Percentiles rank a stretch among this genome's conserved stretches.
These are phyloP conservation scores for Anguilla anguilla DNA, from an alignment of 2,797 vertebrate species.

Conservation along the genomic window DNA sequence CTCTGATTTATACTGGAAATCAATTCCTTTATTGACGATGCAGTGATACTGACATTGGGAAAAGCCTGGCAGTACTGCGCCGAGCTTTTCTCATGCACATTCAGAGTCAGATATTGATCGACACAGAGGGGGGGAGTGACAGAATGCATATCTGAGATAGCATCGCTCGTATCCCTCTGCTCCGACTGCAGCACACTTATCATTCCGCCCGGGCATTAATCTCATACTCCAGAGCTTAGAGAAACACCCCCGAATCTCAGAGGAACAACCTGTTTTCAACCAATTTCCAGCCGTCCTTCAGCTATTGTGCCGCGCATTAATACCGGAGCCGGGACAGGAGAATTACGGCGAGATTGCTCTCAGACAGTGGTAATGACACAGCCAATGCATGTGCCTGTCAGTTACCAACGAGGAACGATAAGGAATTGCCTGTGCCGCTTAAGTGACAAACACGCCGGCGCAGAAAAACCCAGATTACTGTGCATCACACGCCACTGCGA, in stretches of 20 bases:
- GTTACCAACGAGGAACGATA: not conserved
- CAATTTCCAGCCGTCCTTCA: slow-evolving; percentile 1
- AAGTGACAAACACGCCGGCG: not conserved
- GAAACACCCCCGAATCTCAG: not conserved
- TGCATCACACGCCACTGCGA: not conserved
- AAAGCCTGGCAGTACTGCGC: not conserved
- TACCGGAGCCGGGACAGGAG: not conserved
- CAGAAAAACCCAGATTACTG: not conserved
- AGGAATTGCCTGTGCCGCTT: not conserved
- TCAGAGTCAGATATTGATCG: not conserved
- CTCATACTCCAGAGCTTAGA: not conserved
- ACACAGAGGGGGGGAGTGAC: not conserved
- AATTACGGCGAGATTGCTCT: not conserved
- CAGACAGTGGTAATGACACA: slow-evolving; percentile 8
- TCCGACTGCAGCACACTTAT: not conserved
- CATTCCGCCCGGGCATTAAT: not conserved
- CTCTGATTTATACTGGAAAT: not conserved
- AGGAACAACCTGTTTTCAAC: not conserved
- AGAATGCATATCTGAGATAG: not conserved
- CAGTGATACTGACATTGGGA: not conserved
- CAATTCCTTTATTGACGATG: not conserved
- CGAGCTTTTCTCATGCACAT: not conserved
- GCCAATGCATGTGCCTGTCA: not conserved
- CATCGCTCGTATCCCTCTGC: not conserved
- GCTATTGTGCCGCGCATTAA: not conserved